Conservation (phyloP, 1,140 invertebrate species). For the Trissolcus basalis region DNA sequence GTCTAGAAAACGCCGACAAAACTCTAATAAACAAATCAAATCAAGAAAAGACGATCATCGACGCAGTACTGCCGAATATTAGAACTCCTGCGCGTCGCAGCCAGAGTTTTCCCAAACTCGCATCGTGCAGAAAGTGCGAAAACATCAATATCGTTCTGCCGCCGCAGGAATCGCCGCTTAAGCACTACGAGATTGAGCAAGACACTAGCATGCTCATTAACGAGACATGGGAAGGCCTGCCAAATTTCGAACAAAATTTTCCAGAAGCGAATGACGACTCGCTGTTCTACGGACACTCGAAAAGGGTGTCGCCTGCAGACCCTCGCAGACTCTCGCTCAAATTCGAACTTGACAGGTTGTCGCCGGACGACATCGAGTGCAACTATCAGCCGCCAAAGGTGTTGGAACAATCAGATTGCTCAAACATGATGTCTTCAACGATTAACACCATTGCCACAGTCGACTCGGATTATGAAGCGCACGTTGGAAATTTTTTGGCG, state of each 20-base stretch:
- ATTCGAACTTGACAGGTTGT: background rate
- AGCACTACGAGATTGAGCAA: background rate
- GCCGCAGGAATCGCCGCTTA: background rate
- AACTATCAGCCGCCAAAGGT: background rate
- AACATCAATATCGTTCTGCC: conserved; percentile 23
- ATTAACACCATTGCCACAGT: background rate
- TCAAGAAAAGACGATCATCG: background rate
- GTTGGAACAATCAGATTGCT: background rate
- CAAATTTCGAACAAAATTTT: conserved; percentile 1
- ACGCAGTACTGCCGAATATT: background rate
- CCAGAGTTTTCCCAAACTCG: conserved; percentile 4
- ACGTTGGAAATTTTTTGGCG: conserved; percentile 3
- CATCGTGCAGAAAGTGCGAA: conserved; percentile 4
- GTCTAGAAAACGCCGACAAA: too few species aligned
- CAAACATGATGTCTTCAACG: background rate
- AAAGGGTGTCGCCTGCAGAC: too few species aligned
- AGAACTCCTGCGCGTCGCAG: background rate
- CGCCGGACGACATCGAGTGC: background rate
- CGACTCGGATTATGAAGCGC: conserved; percentile 1
- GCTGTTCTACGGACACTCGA: background rate
- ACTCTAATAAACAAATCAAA: too few species aligned
- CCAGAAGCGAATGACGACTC: background rate
- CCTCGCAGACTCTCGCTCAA: too few species aligned
- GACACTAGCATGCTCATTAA: background rate
- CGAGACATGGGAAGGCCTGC: background rate